Evolutionary conservation across 2,888 invertebrate genomes (phyloP).

Genomic region (Drosophila melanosoma): DNA sequence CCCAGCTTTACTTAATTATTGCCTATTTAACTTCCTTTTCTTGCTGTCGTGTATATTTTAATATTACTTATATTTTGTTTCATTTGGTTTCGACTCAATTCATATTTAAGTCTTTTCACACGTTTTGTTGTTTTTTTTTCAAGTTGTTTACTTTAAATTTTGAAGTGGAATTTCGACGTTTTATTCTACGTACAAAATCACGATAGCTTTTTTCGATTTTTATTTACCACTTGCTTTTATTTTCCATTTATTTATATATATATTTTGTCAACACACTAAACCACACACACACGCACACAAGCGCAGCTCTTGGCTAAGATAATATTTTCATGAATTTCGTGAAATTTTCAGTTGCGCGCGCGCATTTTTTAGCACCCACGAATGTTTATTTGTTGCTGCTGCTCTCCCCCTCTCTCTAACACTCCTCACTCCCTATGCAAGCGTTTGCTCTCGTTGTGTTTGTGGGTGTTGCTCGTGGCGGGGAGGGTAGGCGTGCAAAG

Average conservation of each 20-base stretch:
- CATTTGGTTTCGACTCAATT: constrained; percentile 44
- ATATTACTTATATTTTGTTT: constrained; percentile 1
- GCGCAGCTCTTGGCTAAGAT: constrained; percentile 45
- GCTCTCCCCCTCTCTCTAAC: constrained; percentile 25
- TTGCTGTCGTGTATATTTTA: constrained; percentile 4
- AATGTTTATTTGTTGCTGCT: constrained; percentile 49
- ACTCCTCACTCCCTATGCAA: constrained; percentile 27
- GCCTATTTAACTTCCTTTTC: not conserved
- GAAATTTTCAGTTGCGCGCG: constrained; percentile 64
- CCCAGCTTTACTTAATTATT: constrained; percentile 8
- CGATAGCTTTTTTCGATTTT: constrained; percentile 64
- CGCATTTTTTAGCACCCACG: constrained; percentile 63
- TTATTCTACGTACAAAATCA: constrained; percentile 72
- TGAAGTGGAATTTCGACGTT: constrained; percentile 30
- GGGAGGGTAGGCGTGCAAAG: constrained; percentile 32
- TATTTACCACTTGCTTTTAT: constrained; percentile 66
- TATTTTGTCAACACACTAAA: constrained; percentile 39
- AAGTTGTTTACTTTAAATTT: constrained; percentile 62
- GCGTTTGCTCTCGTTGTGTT: constrained; percentile 26
- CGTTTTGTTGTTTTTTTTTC: constrained; percentile 46
- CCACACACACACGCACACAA: constrained; percentile 29
- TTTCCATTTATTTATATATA: constrained; percentile 30
- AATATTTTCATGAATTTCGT: constrained; percentile 59
- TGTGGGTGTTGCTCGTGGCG: constrained; percentile 30
- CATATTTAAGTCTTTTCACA: constrained; percentile 74